These are phyloP conservation scores for Anhinga rufa DNA, from an alignment of 2,113 vertebrate species.

Conservation along the genomic window DNA sequence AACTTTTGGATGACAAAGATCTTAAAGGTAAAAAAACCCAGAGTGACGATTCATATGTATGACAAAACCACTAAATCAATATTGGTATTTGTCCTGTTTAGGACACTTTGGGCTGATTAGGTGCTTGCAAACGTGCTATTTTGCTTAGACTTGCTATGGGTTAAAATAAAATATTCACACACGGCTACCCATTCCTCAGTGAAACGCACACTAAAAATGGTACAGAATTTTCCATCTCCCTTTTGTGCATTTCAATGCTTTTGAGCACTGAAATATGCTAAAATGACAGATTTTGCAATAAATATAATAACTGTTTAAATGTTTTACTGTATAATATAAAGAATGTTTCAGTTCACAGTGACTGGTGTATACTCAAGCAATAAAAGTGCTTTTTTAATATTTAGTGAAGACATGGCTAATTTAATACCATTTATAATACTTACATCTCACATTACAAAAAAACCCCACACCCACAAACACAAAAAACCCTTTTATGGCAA, in stretches of 20 bases:
- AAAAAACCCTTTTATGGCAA: background rate
- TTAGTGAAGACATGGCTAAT: constrained; percentile 28
- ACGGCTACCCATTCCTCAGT: background rate
- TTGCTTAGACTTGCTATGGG: background rate
- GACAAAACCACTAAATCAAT: background rate
- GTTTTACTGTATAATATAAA: constrained; percentile 28
- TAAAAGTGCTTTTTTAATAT: constrained; percentile 2
- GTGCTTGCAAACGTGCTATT: background rate
- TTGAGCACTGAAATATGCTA: constrained; percentile 21
- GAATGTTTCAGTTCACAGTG: constrained; percentile 37
- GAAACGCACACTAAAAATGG: constrained; percentile 33
- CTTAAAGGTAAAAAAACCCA: background rate
- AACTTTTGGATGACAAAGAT: background rate
- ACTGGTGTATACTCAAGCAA: constrained; percentile 17
- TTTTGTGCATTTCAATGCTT: constrained; percentile 32
- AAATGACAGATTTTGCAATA: constrained; percentile 54
- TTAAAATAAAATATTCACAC: constrained; percentile 43
- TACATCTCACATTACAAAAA: background rate
- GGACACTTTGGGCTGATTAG: background rate
- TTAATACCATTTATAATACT: constrained; percentile 38
- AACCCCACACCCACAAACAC: background rate
- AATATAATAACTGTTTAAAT: constrained; percentile 43
- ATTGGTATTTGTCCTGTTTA: background rate
- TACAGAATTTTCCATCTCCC: background rate
- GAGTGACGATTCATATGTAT: background rate